A percentile compares a stretch with the other conserved stretches of the same genome.
Conservation (phyloP, 2,113 vertebrate species). For the Xyliphius kryptos region DNA sequence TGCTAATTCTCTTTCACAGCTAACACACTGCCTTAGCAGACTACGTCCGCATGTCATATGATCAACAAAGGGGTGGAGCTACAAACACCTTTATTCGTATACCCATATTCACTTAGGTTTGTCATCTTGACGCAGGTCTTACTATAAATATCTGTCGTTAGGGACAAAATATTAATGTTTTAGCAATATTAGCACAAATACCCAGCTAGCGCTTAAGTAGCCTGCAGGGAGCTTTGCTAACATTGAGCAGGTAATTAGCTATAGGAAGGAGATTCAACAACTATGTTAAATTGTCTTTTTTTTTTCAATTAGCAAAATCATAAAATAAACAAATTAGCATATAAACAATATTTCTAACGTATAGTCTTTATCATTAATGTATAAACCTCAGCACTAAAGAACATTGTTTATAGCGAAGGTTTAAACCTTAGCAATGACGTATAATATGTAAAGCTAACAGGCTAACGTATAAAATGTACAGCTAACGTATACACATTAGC, state of each 20-base stretch:
- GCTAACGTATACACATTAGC: no score
- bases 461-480: no score
- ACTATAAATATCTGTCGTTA: neutral
- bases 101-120: neutral
- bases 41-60: constrained; percentile 1
- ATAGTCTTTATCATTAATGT: no score
- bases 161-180: neutral
- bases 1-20: no score
- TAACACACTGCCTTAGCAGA: no score
- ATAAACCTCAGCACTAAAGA: no score
- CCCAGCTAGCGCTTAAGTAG: neutral
- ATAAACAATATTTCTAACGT: no score
- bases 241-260: neutral
- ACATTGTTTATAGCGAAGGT: no score
- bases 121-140: neutral
- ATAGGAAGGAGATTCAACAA: neutral
- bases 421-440: no score
- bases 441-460: no score
- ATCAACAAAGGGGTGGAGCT: neutral
- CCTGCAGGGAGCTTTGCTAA: neutral
- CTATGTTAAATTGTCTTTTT: neutral
- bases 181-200: neutral
- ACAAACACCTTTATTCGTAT: neutral
- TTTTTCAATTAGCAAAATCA: neutral
- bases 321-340: neutral